Conservation (phyloP, 2,113 vertebrate genomes). For the Otocyon megalotis region DNA sequence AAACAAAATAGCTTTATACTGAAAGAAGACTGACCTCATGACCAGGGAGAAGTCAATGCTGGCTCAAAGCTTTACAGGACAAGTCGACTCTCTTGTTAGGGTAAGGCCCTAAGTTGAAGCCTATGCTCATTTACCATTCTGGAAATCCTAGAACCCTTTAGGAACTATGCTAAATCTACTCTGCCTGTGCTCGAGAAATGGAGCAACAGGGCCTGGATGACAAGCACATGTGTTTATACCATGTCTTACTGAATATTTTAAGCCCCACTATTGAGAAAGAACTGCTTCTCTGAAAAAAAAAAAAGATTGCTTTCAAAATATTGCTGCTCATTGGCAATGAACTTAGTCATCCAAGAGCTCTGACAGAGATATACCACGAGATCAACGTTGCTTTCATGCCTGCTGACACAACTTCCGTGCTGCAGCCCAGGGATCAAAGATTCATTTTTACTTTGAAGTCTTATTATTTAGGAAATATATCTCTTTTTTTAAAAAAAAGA, state of each 20-base stretch:
- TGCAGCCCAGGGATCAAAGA: neutral
- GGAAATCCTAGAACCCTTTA: neutral
- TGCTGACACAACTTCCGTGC: neutral
- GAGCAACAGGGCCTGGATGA: neutral
- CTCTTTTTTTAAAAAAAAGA: neutral
- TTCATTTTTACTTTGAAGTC: neutral
- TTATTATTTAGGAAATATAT: neutral
- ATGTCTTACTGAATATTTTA: neutral
- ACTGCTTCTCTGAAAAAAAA: neutral
- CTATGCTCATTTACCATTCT: neutral
- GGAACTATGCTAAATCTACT: neutral
- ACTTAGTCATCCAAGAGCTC: neutral
- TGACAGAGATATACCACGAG: neutral
- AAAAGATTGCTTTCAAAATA: neutral
- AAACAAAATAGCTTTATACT: neutral
- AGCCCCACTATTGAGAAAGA: neutral
- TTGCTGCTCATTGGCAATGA: neutral
- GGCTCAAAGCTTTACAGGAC: neutral
- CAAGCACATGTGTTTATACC: neutral
- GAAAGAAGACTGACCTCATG: neutral
- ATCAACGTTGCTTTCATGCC: neutral
- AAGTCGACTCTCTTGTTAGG: neutral
- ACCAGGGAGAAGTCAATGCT: neutral
- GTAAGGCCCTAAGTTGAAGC: neutral
- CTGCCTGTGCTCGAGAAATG: neutral